Base-by-base conservation (phyloP, 2,113 vertebrate species). In the Nyctibius bracteatus region DNA sequence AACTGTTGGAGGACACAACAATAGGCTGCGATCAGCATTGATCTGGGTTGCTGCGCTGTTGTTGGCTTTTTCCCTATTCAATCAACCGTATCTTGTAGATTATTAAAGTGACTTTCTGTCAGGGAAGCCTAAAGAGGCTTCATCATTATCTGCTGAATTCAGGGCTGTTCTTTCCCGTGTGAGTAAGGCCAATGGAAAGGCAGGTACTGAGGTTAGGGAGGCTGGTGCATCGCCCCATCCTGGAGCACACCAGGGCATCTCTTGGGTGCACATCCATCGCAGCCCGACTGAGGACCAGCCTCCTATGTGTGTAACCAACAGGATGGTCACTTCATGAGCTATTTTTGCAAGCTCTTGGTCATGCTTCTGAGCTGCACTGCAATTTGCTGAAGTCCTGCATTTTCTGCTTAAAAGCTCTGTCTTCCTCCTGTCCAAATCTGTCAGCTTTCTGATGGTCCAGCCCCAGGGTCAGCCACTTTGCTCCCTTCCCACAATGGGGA, bases 41-140 rank as follows among this genome's bases (percentile, higher is more conserved):
- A 75, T 86, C 57, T 21, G 61, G 37, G n/a, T 41, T 75, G 72
- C 52, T 68, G 46, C 1, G 2, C 59, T 44, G 35, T 28, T 75
- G 41, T 84, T 54, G 78, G 33, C 61, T 92, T 95, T 79, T 93
- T 44, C 58, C 17, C 54, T 63, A 4, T 44, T 90, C 67, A 58
- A 10, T 75, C 63, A 44, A 24, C 49, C 31, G 0, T 25, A 30
- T 46, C 88, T 70, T 71, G 59, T 71, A 58, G 91, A 95, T 84
- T 81, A 73, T 90, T 81, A 16, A 81, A 95, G 81, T 43, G 81
- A 19, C 24, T 84, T 94, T 72, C 78, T 92, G 79, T 77, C 93
- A 72, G 35, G 22, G 72, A 67, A 84, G 31, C 37, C 52, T 74
- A 62, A 95, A 63, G 51, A 86, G 47, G 58, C 20, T 79, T 47